Evolutionary conservation across 2,888 invertebrate species (phyloP).

Genomic region (Ophioninae sp.): DNA sequence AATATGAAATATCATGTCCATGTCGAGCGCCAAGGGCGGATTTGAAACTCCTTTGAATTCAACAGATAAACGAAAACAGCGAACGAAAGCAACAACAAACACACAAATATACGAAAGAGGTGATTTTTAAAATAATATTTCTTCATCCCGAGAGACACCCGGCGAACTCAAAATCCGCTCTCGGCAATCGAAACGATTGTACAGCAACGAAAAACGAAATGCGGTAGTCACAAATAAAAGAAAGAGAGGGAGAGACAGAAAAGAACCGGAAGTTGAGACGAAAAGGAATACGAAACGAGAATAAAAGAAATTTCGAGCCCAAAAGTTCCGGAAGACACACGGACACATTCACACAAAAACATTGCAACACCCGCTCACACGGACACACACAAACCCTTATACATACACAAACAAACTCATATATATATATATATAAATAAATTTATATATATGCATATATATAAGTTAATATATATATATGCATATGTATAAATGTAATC

Average conservation of each 20-base stretch:
- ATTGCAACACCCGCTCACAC: too few relatives aligned
- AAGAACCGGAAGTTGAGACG: conserved; percentile 3
- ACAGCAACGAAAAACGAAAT: conserved; percentile 31
- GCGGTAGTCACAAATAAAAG: conserved; percentile 61
- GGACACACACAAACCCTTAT: too few relatives aligned
- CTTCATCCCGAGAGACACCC: not conserved
- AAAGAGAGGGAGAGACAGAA: conserved; percentile 39
- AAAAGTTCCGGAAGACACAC: conserved; percentile 21
- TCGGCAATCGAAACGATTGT: conserved; percentile 32
- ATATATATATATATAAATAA: not conserved
- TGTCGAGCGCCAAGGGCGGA: conserved; percentile 60
- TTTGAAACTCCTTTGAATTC: conserved; percentile 25
- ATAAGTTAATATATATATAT: not conserved
- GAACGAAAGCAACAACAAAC: not conserved
- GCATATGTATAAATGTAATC: conserved; percentile 12
- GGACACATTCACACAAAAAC: too few relatives aligned
- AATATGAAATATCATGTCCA: too few relatives aligned
- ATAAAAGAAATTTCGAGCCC: conserved; percentile 29
- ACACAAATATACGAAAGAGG: not conserved
- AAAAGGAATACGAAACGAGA: conserved; percentile 1
- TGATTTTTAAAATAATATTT: not conserved
- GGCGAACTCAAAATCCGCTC: conserved; percentile 26
- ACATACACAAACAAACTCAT: not conserved
- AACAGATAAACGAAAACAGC: too few relatives aligned
- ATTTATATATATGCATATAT: not conserved